Evolutionary conservation across 1,140 invertebrate species (phyloP).

Genomic region (Eupristina koningsbergeri): DNA sequence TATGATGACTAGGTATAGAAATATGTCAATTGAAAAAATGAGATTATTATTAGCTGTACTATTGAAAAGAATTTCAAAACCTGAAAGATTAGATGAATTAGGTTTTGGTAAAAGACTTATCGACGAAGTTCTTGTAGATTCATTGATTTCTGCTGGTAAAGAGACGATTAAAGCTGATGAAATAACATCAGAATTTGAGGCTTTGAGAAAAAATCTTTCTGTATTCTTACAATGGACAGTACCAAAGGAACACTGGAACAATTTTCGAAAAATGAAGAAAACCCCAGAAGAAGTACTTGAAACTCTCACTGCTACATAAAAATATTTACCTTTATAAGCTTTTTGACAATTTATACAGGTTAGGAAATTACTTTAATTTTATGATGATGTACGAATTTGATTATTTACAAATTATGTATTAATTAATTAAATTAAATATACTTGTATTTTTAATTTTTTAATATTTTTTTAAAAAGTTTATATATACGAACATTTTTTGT

Average conservation of each 20-base stretch:
- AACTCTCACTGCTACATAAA: constrained; percentile 76
- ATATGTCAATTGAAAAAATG: constrained; percentile 83
- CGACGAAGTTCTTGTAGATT: constrained; percentile 86
- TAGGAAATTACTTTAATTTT: not conserved
- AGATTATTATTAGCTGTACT: constrained; percentile 84
- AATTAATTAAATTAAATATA: too few species aligned
- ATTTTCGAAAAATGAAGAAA: constrained; percentile 81
- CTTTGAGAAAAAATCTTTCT: constrained; percentile 81
- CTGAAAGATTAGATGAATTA: constrained; percentile 81
- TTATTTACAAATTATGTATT: not conserved
- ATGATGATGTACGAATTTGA: not conserved
- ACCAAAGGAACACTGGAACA: constrained; percentile 83
- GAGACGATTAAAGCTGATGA: constrained; percentile 74
- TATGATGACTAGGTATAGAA: constrained; percentile 54
- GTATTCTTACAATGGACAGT: constrained; percentile 87
- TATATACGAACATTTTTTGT: too few species aligned
- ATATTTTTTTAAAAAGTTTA: too few species aligned
- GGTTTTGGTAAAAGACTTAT: constrained; percentile 88
- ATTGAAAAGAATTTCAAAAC: constrained; percentile 86
- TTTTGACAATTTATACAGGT: not conserved
- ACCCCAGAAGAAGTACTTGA: constrained; percentile 85
- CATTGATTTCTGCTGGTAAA: constrained; percentile 82
- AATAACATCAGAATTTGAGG: constrained; percentile 74
- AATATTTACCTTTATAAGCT: not conserved
- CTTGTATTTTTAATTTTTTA: too few species aligned